Base-by-base conservation (phyloP, 2,888 invertebrate genomes). In the Hypsopygia costalis region DNA sequence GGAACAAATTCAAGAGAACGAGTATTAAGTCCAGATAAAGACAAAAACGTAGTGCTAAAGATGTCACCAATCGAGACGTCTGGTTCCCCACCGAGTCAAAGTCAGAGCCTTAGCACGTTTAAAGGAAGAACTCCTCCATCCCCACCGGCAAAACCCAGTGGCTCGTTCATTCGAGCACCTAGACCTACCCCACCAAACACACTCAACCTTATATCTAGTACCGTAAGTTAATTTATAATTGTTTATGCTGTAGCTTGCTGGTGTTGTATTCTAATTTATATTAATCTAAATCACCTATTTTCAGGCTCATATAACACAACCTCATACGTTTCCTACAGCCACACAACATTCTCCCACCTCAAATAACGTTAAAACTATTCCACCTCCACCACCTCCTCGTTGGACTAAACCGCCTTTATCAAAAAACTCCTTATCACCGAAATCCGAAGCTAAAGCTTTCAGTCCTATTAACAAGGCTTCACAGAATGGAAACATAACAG, bases 151-250 rank as follows among this genome's bases (percentile, higher is more conserved):
- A 79, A 90, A 70, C 79, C 87, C 37, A 72, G 63, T 58, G 73
- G 88, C 57, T 60, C 83, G 46, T 80, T 90, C 68, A 78, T 92
- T 58, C 79, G 91, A 72, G 92, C 93, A 36, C 93, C 93, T 12
- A 87, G 94, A 64, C 95, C 95, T 1, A 94, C 95, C 55, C 94
- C 95, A 61, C 95, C 95, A 36, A 95, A 94, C 73, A 95, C 95
- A 27, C 81, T 96, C 48, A 95, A 94, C 81, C 91, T 96, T 59
- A 90, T 92, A 63, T 90, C 90, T 49, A 91, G 90, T 62, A 89
- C 89, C 40, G 89, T 89, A 77, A 85, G 89, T 79, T 49, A 39
- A 25, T 36, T 43, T 50, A 40, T 40, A 9, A 22, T 35, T 38
- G 9, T 34, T 37, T 32, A 25, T 49, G 44, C 46, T 54, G 10